Evolutionary conservation across 2,797 vertebrate genomes (phyloP), one percentile per base, ranked within the genome.

Genomic region (Spatula versicolor): DNA sequence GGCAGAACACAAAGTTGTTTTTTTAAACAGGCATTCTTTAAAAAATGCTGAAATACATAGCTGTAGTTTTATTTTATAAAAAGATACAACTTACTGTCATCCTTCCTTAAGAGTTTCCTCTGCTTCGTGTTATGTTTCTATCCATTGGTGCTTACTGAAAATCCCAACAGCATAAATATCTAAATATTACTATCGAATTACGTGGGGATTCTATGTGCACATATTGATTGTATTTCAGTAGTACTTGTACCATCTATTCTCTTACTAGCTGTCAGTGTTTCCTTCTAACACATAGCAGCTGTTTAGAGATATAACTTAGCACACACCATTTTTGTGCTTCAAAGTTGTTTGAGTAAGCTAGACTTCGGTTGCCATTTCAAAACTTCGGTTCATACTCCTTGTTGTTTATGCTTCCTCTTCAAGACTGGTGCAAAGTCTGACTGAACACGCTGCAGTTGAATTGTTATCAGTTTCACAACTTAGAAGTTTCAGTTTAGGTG

Each of bases 41-140:
- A 95, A 95, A 80, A 88, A 86, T 62, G 6, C 28, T 76, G 55
- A 80, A 94, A 92, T 33, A 95, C 35, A 64, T 35, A 46, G 33
- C 14, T 72, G 9, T 13, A 33, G 50, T 37, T 92, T 67, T 75
- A 11, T 72, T 84, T 92, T 56, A 79, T 58, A 62, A 78, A 82
- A 76, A 88, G 37, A 25, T 89, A 75, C 6, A 80, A 12, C 54
- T 62, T 58, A 66, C 17, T 62, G 50, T 45, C 54, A 68, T 30
- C 33, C 18, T 50, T 67, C 28, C 37, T 81, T 62, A 93, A 11
- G 30, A 71, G 14, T 52, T 83, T 94, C 46, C 64, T 66, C 22
- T 50, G 37, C 87, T 4, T 21, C 6, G 35, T 85, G 12, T 52
- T 59, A 39, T 45, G 20, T 30, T 31, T 67, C 62, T 18, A 15